phyloP scores from a whole-genome alignment of 2,797 vertebrate species.

The Lycodopsis pacificus region DNA sequence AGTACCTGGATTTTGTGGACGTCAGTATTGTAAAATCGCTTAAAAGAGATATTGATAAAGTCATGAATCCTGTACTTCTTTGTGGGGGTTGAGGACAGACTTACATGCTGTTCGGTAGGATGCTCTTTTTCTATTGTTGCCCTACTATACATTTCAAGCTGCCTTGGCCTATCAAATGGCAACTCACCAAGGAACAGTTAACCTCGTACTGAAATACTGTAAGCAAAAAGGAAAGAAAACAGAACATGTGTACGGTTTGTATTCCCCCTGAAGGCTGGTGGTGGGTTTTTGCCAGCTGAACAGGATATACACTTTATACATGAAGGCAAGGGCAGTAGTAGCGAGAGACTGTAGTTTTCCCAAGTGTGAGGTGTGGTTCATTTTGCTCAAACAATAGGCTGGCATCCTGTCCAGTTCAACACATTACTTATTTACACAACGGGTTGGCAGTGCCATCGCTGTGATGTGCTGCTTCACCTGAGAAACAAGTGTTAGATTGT shows the following conservation, averaged over 20 bases:
- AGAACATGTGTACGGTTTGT: background rate
- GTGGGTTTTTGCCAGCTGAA: slow-evolving; percentile 22
- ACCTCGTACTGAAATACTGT: slow-evolving; percentile 10
- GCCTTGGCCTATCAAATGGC: slow-evolving; percentile 8
- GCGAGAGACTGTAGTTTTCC: slow-evolving; percentile 8
- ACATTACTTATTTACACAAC: slow-evolving; percentile 58
- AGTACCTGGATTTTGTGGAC: background rate
- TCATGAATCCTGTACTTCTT: background rate
- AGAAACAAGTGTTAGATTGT: slow-evolving; percentile 23
- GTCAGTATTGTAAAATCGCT: background rate
- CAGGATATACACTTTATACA: slow-evolving; percentile 38
- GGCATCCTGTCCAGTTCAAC: slow-evolving; percentile 52
- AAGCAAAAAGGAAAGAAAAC: slow-evolving; percentile 24
- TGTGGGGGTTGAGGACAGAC: background rate
- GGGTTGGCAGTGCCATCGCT: slow-evolving; percentile 4
- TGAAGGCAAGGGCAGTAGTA: slow-evolving; percentile 11
- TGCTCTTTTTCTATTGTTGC: background rate
- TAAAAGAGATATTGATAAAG: background rate
- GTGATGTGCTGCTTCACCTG: slow-evolving; percentile 16
- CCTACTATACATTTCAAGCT: background rate
- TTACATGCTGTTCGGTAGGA: background rate
- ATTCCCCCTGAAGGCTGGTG: slow-evolving; percentile 4
- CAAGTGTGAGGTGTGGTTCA: slow-evolving; percentile 34
- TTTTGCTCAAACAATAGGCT: slow-evolving; percentile 51
- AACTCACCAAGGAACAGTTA: slow-evolving; percentile 25